phyloP scores from a whole-genome alignment of 37 sponge, comb jelly and placozoan species.

The Bolinopsis microptera region DNA sequence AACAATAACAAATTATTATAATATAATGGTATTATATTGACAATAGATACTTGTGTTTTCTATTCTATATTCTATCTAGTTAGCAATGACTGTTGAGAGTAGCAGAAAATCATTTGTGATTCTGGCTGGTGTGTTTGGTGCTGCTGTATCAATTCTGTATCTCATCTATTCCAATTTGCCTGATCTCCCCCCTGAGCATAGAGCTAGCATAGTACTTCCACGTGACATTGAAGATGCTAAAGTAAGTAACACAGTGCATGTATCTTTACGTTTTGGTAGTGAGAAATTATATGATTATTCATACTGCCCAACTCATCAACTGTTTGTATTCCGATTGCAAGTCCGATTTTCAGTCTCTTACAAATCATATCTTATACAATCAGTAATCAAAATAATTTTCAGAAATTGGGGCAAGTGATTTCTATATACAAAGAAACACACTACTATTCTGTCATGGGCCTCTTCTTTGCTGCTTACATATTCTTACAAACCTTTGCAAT shows the following conservation, averaged over 20 bases:
- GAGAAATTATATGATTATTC: no score
- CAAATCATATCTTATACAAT: background rate
- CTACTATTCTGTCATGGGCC: constrained; percentile 75
- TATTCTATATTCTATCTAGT: background rate
- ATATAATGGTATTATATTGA: no score
- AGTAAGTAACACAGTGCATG: background rate
- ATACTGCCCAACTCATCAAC: no score
- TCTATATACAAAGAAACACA: constrained; percentile 89
- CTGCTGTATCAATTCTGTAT: background rate
- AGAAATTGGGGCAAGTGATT: constrained; percentile 81
- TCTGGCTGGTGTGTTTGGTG: background rate
- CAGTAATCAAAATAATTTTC: background rate
- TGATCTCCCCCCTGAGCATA: constrained; percentile 41
- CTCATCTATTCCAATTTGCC: constrained; percentile 52
- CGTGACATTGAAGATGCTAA: constrained; percentile 83
- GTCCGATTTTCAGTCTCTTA: no score
- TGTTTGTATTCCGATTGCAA: no score
- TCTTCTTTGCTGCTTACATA: constrained; percentile 76
- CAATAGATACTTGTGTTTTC: no score
- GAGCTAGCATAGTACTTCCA: constrained; percentile 69
- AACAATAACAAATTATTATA: no score
- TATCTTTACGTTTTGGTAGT: no score
- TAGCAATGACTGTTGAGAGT: background rate
- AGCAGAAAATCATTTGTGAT: constrained; percentile 37
- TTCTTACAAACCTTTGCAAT: constrained; percentile 96